Base-by-base conservation (phyloP, 2,797 vertebrate genomes). In the Nasua narica region DNA sequence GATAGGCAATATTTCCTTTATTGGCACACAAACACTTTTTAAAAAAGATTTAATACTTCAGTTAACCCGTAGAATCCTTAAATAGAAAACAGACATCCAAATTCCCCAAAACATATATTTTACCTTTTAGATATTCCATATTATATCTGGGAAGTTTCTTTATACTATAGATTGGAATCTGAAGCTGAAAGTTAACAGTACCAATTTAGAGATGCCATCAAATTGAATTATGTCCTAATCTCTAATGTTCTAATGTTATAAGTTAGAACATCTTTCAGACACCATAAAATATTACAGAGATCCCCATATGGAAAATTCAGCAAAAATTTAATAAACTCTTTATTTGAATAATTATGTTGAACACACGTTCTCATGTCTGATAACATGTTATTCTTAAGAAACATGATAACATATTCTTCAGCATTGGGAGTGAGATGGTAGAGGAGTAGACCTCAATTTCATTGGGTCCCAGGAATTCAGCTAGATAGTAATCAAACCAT, bases 131-230 rank as follows among this genome's bases (percentile, higher is more conserved):
- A 74, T 74, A 15, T 77, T 97, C 27, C 37, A 62, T 27, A 52
- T 60, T 88, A 40, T 10, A 78, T 60, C 48, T 86, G 65, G 19
- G 48, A 83, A 46, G 7, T 88, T 78, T 77, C 25, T 79, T 27
- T 46, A 83, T 4, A 60, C 46, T 43, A 11, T 35, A 35, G 46
- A 35, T 6, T 87, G 3, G 21, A 23, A 69, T 62, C 40, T 79
- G 62, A 91, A 95, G 87, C 43, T 77, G 6, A 89, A 92, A 95
- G n/a, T 60, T 82, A 72, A 79, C 15, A 93, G 5, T 86, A 82
- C 15, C 15, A 60, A 78, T 87, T 92, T 74, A 65, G 56, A 79
- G 14, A 10, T 74, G 16, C 12, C 21, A 69, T 5, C 50, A 25
- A 65, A 48, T 35, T 95, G 15, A 62, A 69, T 37, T 70, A 32